A percentile compares a stretch with the other conserved stretches of the same genome.
These are phyloP conservation scores for Cassiopea xamachana DNA, from an alignment of 30 jellyfish, hydroid and myxozoan genomes.

Conservation along the genomic window DNA sequence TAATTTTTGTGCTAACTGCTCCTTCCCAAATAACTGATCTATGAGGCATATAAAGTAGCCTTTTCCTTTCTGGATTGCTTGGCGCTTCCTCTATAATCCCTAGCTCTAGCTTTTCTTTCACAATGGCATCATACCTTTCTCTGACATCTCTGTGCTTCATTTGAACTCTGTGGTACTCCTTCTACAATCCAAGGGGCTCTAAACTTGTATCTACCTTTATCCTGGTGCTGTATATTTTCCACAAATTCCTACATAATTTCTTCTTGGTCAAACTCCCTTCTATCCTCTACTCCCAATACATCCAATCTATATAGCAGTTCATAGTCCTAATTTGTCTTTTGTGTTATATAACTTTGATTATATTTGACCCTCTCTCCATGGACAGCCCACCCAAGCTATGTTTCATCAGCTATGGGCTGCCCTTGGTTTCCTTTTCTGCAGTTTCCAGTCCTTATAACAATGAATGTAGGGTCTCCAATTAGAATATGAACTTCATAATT, in stretches of 20 bases:
- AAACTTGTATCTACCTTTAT: slow-evolving; percentile 33
- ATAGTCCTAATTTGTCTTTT: slow-evolving; percentile 46
- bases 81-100: slow-evolving; percentile 70
- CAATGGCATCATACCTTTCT: slow-evolving; percentile 42
- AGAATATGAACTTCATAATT: slow-evolving; percentile 39
- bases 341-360: slow-evolving; percentile 45
- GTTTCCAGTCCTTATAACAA: slow-evolving; percentile 60
- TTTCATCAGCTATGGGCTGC: slow-evolving; percentile 67
- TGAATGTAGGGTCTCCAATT: slow-evolving; percentile 64
- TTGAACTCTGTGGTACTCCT: slow-evolving; percentile 56
- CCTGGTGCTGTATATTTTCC: slow-evolving; percentile 28
- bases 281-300: slow-evolving; percentile 43
- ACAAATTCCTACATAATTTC: slow-evolving; percentile 44
- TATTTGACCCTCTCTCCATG: slow-evolving; percentile 31
- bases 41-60: slow-evolving; percentile 60
- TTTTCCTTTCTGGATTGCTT: slow-evolving; percentile 24
- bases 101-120: slow-evolving; percentile 39
- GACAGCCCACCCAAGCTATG: slow-evolving; percentile 63
- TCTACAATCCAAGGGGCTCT: slow-evolving; percentile 65
- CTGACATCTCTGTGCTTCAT: slow-evolving; percentile 57
- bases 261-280: slow-evolving; percentile 59
- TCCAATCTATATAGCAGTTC: slow-evolving; percentile 31
- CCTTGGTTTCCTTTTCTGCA: slow-evolving; percentile 38
- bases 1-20: slow-evolving; percentile 43
- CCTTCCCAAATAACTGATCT: slow-evolving; percentile 61